Base-by-base conservation (phyloP, 37 sponge, comb jelly and placozoan species). In the Bolinopsis microptera region DNA sequence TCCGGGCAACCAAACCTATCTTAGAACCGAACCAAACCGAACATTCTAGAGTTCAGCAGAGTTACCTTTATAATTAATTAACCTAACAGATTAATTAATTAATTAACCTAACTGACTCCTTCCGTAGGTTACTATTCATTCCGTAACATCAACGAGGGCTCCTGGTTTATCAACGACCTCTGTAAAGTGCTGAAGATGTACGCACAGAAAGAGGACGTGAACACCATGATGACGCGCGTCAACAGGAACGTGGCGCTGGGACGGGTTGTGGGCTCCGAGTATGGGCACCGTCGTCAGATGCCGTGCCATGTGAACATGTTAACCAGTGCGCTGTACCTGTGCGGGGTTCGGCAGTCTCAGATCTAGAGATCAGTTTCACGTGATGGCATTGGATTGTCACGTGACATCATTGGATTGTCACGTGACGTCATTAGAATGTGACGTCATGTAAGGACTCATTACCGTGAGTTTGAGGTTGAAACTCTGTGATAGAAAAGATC, bases 301-400 rank as follows among this genome's bases (percentile, higher is more conserved):
- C 82, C 82, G 2, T 80, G 82, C 33, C 82, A 80, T 30, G 82
- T 80, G 38, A 80, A 80, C 82, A 80, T 80, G 82, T 22, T 80
- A 8, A 80, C 82, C 38, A 80, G 38, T 36, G 82, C 82, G 82
- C 82, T 80, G 37, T 80, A 34, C 30, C 38, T 80, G 2, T 9
- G 37, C 38, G 8, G 22, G 1, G 82, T 21, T 1, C 24, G 82
- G 37, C 22, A 30, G 21, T 30, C 32, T 33, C 36, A 80, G 82
- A 80, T 80, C 26, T 70, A 70, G 61, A 48, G 9, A 13, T 5
- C 13, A 48, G 5, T 48, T 18, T 5, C 61, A 48, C 13, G 61
- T 48, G 61, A 13, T 13, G 61, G 5, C 61, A 48, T 48, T 48
- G 13, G 9, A 13, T 48, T 5, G 61, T 48, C 13, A 13, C 13